Base-by-base conservation (phyloP, 1,140 invertebrate genomes). In the Drosophila teissieri region DNA sequence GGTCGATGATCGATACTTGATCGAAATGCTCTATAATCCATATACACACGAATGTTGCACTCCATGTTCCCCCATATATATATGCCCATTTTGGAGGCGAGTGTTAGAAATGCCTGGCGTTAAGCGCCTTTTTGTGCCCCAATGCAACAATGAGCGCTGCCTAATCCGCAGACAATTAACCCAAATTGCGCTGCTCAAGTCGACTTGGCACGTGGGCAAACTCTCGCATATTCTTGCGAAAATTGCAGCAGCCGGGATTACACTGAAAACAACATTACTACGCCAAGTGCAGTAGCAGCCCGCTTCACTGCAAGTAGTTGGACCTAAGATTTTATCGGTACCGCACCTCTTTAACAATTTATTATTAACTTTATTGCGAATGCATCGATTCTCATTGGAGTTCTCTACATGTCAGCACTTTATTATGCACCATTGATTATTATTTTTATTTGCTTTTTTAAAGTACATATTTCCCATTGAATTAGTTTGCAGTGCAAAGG, bases 101-200 rank as follows among this genome's bases (percentile, higher is more conserved):
- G 82, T 88, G 83, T 88, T 83, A 86, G 58, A 79, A 82, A 65
- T 72, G 44, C 70, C 74, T 76, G 84, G 83, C 83, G 67, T 65
- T 83, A 83, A 88, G 83, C 78, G 55, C 55, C 83, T 74, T 80
- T 67, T 54, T 45, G 10, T 44, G 45, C 75, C 34, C 36, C 64
- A 60, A 44, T 68, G 58, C 73, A 65, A 85, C 82, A 85, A 85
- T 81, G 78, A 73, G 48, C 55, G 53, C 48, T 56, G 70, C 46
- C 62, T 81, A 76, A 82, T 86, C 78, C 74, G 61, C 60, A 79
- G 79, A 88, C 83, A 88, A 88, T 89, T 88, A 89, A 88, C 80
- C 80, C 84, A 88, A 89, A 88, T 89, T 83, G 84, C 67, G 11
- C 42, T 48, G 54, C 46, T 61, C 48, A 68, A 52, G 17, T 39